Base-by-base conservation (phyloP, 1,140 invertebrate genomes). In the Coptotermes formosanus region DNA sequence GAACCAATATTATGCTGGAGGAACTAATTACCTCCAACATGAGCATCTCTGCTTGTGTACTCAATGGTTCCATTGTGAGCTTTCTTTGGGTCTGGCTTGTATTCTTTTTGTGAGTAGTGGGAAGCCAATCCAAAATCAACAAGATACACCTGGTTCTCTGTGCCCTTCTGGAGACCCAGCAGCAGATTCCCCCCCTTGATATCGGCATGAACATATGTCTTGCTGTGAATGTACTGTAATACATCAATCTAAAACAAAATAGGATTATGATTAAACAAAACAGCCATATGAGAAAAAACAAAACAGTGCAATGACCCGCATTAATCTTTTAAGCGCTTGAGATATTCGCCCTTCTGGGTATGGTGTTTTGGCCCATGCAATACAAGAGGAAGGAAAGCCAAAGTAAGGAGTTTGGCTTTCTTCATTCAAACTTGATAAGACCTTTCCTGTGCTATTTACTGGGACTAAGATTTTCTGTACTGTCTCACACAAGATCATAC, bases 11-110 rank as follows among this genome's bases (percentile, higher is more conserved):
- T 48, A 48, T 48, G 14, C 45, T 55, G 14, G 0, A 55, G 19
- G 3, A 21, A 4, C 0, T 16, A 55, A 16, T 55, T 83, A 85
- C 94, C 89, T 93, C 93, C 93, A 85, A 92, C 92, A 90, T 99
- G 98, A 82, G 97, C 98, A 93, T 99, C 98, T 88, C 97, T 93
- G 88, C 97, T 98, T 2, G 97, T 97, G 89, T 98, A 99, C 89
- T 99, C 97, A 87, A 98, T 96, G 2, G 98, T 99, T 3, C 98
- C 98, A 92, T 99, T 96, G 90, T 99, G 98, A 86, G 97, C 97
- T 90, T 95, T 96, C 88, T 96, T 96, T 0, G 96, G 95, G 92
- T 99, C 96, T 44, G 95, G 94, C 90, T 97, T 97, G 89, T 96
- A 97, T 87, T 95, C 94, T 52, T 94, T 94, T 16, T 55, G 52